Evolutionary conservation across 2,113 vertebrate species (phyloP).

Genomic region (Diadophis punctatus): DNA sequence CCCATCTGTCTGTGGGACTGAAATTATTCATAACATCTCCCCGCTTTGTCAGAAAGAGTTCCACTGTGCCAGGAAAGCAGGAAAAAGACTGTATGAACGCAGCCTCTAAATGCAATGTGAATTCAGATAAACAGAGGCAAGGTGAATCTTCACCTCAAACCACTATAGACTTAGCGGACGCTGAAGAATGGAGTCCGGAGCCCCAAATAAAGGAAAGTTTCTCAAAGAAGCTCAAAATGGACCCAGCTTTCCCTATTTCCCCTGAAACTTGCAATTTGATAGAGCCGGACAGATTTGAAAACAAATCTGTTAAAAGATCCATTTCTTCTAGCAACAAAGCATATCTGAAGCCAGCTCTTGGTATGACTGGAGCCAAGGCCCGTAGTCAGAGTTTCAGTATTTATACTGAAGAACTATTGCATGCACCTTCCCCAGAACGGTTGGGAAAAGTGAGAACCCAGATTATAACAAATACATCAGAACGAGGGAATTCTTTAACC

Average conservation of each 20-base stretch:
- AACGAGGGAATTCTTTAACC: slow-evolving; percentile 83
- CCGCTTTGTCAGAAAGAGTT: slow-evolving; percentile 75
- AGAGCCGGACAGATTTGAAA: slow-evolving; percentile 68
- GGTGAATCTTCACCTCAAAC: slow-evolving; percentile 33
- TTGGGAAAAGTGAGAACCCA: slow-evolving; percentile 81
- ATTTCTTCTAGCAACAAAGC: slow-evolving; percentile 80
- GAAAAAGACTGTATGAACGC: slow-evolving; percentile 89
- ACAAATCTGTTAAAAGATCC: slow-evolving; percentile 76
- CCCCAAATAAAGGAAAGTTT: slow-evolving; percentile 55
- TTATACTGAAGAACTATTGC: slow-evolving; percentile 77
- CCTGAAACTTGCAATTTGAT: slow-evolving; percentile 42
- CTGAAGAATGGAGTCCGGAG: slow-evolving; percentile 47
- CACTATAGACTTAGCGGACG: slow-evolving; percentile 12
- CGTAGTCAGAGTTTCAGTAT: slow-evolving; percentile 90
- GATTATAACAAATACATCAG: slow-evolving; percentile 89
- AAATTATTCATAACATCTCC: slow-evolving; percentile 84
- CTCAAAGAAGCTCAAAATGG: slow-evolving; percentile 44
- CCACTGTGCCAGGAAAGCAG: slow-evolving; percentile 80
- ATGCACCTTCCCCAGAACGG: slow-evolving; percentile 65
- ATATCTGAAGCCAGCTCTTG: slow-evolving; percentile 84
- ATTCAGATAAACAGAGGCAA: slow-evolving; percentile 53
- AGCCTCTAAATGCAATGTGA: slow-evolving; percentile 76
- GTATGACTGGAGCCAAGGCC: slow-evolving; percentile 92
- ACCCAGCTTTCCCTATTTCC: slow-evolving; percentile 45
- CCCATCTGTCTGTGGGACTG: slow-evolving; percentile 79